Evolutionary conservation across 2,113 vertebrate genomes (phyloP).

Genomic region (Panthera leo): DNA sequence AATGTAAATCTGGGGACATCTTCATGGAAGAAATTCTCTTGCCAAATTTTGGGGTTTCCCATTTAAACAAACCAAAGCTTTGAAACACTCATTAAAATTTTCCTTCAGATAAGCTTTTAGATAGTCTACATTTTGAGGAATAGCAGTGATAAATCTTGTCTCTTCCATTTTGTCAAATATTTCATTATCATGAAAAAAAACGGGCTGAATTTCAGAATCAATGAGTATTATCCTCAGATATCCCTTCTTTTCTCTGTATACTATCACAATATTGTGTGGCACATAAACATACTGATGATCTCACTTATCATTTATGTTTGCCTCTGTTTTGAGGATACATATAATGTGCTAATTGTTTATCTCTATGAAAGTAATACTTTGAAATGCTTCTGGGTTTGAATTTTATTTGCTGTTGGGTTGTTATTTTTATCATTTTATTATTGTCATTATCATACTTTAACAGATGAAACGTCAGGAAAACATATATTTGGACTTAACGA

Average conservation of each 20-base stretch:
- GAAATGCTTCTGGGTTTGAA: slow-evolving; percentile 2
- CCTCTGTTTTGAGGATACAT: background rate
- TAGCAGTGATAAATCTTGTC: background rate
- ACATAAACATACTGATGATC: background rate
- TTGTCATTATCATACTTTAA: background rate
- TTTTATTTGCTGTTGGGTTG: background rate
- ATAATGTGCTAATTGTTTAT: background rate
- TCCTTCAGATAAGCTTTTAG: background rate
- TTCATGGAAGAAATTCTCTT: slow-evolving; percentile 17
- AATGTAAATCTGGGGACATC: background rate
- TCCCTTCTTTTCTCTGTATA: background rate
- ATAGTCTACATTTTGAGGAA: slow-evolving; percentile 4
- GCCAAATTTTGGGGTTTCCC: background rate
- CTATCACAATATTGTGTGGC: background rate
- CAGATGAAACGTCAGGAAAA: background rate
- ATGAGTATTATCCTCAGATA: background rate
- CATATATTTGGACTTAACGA: background rate
- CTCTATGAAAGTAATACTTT: background rate
- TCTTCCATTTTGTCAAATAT: slow-evolving; percentile 31
- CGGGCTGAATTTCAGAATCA: background rate
- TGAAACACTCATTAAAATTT: background rate
- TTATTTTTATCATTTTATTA: background rate
- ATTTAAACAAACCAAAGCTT: background rate
- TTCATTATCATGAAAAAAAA: background rate
- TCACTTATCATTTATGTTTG: slow-evolving; percentile 2